Conservation (phyloP, 2,113 vertebrate species). For the Peromyscus leucopus region DNA sequence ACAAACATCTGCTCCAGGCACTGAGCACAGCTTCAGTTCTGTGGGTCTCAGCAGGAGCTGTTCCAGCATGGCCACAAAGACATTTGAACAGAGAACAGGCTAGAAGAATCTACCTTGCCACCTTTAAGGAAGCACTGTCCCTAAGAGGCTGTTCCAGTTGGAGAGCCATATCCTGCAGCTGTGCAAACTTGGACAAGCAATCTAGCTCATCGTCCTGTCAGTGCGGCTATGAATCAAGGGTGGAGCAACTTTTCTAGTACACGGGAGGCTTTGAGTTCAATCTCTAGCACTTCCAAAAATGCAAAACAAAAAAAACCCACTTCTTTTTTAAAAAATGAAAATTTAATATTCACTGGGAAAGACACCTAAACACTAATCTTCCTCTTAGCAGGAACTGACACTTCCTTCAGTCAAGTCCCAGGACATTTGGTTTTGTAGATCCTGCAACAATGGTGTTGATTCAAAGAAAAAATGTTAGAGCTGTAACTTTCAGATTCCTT, state of each 20-base stretch:
- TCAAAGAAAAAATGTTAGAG: neutral
- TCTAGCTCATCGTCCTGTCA: neutral
- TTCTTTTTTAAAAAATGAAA: neutral
- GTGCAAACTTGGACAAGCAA: neutral
- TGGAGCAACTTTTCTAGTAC: neutral
- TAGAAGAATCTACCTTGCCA: neutral
- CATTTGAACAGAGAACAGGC: neutral
- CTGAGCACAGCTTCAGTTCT: neutral
- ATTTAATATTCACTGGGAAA: neutral
- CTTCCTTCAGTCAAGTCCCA: neutral
- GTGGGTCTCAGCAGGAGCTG: neutral
- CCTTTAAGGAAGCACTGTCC: neutral
- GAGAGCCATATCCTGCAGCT: neutral
- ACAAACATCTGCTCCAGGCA: neutral
- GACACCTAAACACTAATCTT: neutral
- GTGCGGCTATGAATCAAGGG: neutral
- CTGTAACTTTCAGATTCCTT: neutral
- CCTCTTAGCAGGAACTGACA: neutral
- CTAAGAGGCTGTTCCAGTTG: neutral
- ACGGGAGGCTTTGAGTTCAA: neutral
- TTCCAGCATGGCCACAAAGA: neutral
- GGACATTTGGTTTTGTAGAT: neutral
- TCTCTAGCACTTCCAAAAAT: neutral
- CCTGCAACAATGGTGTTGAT: neutral
- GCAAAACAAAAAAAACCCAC: neutral